A percentile compares a stretch with the other conserved stretches of the same genome.
phyloP scores from a whole-genome alignment of 2,888 invertebrate species.

The Hoplodrina blanda region DNA sequence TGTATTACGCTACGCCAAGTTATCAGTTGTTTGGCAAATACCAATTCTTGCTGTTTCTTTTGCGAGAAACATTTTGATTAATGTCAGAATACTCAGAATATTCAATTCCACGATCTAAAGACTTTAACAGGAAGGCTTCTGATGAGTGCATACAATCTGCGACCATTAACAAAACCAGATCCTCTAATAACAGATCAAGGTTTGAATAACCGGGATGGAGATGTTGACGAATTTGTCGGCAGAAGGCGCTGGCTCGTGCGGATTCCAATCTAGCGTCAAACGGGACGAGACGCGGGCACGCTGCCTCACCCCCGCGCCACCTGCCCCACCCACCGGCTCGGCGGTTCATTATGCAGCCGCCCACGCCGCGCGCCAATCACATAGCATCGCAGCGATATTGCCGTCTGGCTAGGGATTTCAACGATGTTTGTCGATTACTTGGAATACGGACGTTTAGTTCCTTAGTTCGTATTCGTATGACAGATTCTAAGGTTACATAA shows the following conservation, averaged over 20 bases:
- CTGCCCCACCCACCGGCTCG: conserved; percentile 69
- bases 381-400: conserved; percentile 87
- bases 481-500: conserved; percentile 17
- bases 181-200: conserved; percentile 61
- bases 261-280: conserved; percentile 82
- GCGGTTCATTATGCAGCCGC: conserved; percentile 89
- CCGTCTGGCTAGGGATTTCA: conserved; percentile 84
- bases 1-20: conserved; percentile 46
- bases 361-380: conserved; percentile 88
- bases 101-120: conserved; percentile 13
- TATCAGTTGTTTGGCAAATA: conserved; percentile 46
- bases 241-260: conserved; percentile 79
- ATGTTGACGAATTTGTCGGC: conserved; percentile 80
- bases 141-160: conserved; percentile 29
- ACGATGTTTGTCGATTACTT: conserved; percentile 80
- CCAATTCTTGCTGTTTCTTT: conserved; percentile 28
- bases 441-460: conserved; percentile 60
- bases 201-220: conserved; percentile 68
- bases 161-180: conserved; percentile 43
- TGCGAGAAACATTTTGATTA: conserved; percentile 20
- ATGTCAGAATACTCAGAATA: conserved; percentile 6
- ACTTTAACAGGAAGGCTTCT: conserved; percentile 1
- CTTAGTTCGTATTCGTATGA: conserved; percentile 45
- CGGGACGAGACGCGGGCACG: conserved; percentile 68
- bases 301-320: conserved; percentile 59